Percentiles rank a stretch among this genome's conserved stretches.
Evolutionary conservation across 2,797 vertebrate species (phyloP).

Genomic region (Manis pentadactyla): DNA sequence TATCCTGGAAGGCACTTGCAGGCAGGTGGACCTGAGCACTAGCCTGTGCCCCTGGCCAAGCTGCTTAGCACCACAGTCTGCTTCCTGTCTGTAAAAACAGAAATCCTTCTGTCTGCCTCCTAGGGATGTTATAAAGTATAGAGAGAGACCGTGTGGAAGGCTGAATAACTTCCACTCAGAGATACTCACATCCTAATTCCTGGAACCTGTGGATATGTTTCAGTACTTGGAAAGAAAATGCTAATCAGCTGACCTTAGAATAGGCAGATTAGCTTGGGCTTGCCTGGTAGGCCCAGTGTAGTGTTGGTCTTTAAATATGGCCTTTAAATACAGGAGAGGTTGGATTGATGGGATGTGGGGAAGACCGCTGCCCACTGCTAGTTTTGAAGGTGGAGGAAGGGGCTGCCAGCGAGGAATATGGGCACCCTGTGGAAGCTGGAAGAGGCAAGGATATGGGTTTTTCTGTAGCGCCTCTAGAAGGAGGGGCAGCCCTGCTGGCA

Average conservation of each 20-base stretch:
- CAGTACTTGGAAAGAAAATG: not conserved
- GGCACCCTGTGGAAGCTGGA: not conserved
- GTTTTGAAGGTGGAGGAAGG: not conserved
- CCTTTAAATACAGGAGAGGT: too few species aligned
- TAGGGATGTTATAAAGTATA: not conserved
- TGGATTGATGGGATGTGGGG: fast-evolving
- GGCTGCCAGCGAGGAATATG: not conserved
- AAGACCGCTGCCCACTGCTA: fast-evolving
- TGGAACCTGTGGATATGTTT: not conserved
- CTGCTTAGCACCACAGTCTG: not conserved
- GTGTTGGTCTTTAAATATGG: not conserved
- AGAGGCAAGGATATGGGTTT: not conserved
- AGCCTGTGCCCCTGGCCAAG: not conserved
- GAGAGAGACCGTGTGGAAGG: not conserved
- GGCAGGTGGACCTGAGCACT: not conserved
- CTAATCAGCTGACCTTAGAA: not conserved
- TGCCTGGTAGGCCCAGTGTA: not conserved
- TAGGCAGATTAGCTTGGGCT: not conserved
- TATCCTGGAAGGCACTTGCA: too few species aligned
- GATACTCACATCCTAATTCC: not conserved
- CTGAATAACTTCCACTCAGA: not conserved
- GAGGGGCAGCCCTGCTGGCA: not conserved
- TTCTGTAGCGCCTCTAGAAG: not conserved
- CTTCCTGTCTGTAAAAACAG: not conserved
- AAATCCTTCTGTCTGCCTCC: not conserved